Evolutionary conservation across 2,113 vertebrate species (phyloP).

Genomic region (Actenoides lindsayi): DNA sequence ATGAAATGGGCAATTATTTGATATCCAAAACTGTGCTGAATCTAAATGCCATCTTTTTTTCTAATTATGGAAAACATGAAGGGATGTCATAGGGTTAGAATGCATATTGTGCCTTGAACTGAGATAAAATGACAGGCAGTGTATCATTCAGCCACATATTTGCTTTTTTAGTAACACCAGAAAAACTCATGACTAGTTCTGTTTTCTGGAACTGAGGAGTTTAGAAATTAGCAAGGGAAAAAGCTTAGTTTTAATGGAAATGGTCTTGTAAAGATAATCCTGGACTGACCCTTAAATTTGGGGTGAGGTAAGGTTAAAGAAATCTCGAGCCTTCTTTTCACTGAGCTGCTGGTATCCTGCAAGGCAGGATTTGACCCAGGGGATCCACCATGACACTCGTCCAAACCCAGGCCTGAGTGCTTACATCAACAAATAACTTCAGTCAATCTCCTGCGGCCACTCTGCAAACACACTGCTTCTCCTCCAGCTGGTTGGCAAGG

Average conservation of each 20-base stretch:
- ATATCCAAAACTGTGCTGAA: background rate
- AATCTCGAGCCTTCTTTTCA: background rate
- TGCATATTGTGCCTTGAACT: conserved; percentile 9
- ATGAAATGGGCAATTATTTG: background rate
- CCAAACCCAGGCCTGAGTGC: background rate
- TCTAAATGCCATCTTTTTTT: conserved; percentile 48
- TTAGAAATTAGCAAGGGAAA: background rate
- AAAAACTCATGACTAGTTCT: background rate
- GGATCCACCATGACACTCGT: background rate
- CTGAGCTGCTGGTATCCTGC: background rate
- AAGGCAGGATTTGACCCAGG: background rate
- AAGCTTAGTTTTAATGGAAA: background rate
- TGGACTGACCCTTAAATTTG: background rate
- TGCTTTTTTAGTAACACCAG: background rate
- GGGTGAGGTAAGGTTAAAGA: background rate
- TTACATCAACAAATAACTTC: background rate
- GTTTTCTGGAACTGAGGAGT: background rate
- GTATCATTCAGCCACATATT: conserved; percentile 9
- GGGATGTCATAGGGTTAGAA: conserved; percentile 32
- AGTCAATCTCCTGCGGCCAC: background rate
- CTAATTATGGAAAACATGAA: conserved; percentile 55
- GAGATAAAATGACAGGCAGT: conserved; percentile 19
- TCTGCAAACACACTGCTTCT: background rate
- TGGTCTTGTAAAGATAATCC: background rate
- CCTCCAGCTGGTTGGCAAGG: background rate